Evolutionary conservation across 2,797 vertebrate species (phyloP).

Genomic region (Coregonus suidteri): DNA sequence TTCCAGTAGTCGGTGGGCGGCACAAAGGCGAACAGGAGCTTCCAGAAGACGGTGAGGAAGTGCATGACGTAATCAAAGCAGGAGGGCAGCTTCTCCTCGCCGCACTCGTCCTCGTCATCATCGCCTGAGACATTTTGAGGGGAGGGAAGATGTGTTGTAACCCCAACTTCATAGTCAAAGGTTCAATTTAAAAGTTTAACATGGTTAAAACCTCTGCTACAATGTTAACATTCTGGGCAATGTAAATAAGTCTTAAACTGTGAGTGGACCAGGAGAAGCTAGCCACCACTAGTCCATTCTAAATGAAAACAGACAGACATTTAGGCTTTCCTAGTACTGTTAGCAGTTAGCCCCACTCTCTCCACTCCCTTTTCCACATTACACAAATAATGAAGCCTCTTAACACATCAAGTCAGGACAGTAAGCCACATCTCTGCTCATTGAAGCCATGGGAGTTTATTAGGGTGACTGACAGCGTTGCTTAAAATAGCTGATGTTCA

Average conservation of each 20-base stretch:
- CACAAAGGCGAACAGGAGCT: constrained; percentile 92
- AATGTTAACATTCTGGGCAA: no score
- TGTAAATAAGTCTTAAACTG: not conserved
- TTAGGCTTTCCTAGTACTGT: not conserved
- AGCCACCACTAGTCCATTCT: not conserved
- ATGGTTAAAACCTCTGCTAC: not conserved
- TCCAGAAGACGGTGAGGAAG: constrained; percentile 98
- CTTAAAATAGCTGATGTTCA: constrained; percentile 18
- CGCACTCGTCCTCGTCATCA: constrained; percentile 83
- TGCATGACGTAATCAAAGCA: constrained; percentile 96
- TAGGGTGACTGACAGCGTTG: not conserved
- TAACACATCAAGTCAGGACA: constrained; percentile 9
- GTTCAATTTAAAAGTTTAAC: not conserved
- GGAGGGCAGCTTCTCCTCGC: constrained; percentile 89
- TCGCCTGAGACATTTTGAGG: constrained; percentile 69
- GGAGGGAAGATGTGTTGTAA: not conserved
- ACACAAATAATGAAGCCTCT: not conserved
- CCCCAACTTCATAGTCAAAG: not conserved
- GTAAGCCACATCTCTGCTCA: constrained; percentile 6
- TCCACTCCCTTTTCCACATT: not conserved
- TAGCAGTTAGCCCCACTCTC: not conserved
- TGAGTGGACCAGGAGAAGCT: not conserved
- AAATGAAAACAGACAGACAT: not conserved
- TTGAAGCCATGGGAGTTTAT: constrained; percentile 7
- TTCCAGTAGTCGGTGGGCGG: constrained; percentile 96